These are phyloP conservation scores for Myzus persicae DNA, from an alignment of 1,140 invertebrate genomes.

Conservation along the genomic window DNA sequence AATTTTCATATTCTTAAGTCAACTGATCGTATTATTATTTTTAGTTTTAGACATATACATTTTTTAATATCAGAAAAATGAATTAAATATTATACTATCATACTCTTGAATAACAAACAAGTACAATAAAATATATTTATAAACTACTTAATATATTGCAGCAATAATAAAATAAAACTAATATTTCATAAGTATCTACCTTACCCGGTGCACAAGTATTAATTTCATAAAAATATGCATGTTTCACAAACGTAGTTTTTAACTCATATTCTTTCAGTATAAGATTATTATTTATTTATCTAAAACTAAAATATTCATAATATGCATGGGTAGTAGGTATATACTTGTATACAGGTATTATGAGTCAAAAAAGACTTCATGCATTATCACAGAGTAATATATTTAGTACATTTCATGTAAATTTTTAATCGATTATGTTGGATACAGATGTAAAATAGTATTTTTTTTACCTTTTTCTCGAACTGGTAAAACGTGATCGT, in stretches of 20 bases:
- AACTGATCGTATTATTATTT: too few species aligned
- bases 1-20: too few species aligned
- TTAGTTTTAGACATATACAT: too few species aligned
- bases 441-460: background rate
- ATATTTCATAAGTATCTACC: too few species aligned
- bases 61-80: too few species aligned
- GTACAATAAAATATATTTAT: too few species aligned
- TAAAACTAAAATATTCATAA: background rate
- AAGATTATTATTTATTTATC: background rate
- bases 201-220: background rate
- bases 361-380: background rate
- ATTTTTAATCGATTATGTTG: slow-evolving; percentile 31
- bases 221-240: background rate
- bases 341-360: background rate
- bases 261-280: background rate
- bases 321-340: too few species aligned
- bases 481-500: slow-evolving; percentile 40
- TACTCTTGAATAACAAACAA: too few species aligned
- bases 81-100: too few species aligned
- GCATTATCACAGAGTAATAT: slow-evolving; percentile 13
- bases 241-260: background rate
- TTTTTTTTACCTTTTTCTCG: background rate
- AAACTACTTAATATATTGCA: too few species aligned
- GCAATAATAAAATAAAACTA: too few species aligned
- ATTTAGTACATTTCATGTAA: slow-evolving; percentile 28